Evolutionary conservation across 2,113 vertebrate genomes (phyloP), one percentile per base, ranked within the genome.

Genomic region (Pedionomus torquatus): DNA sequence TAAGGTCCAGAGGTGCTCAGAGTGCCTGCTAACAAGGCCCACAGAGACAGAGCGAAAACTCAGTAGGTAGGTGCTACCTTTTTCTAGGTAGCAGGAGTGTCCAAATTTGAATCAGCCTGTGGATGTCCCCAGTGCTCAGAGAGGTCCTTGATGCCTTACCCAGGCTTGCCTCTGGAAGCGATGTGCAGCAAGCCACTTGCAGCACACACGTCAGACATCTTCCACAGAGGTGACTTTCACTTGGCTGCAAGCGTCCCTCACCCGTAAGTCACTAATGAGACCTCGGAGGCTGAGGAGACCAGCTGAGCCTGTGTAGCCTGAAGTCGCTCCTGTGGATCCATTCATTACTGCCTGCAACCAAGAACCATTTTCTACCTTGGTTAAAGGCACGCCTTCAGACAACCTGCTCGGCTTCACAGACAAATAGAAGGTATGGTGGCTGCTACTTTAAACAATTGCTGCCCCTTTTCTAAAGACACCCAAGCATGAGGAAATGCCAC

Each of bases 51-150:
- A 74, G 33, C n/a, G 23, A 33, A 25, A 81, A 76, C 66, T 41
- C 2, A 0, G 33, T 75, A 60, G 30, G 26, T 52, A 55, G 44
- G 31, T 84, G 69, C 48, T 64, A 10, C 0, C 0, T 78, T 70
- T 75, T 77, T 76, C 49, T 23, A 63, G 51, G 52, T 21, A 63
- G n/a, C 48, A 72, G 54, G 26, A 69, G 10, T 57, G 33, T 69
- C 35, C 0, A 1, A 44, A 68, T 71, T 65, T 68, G 33, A 90
- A 79, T 76, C 52, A 79, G 28, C 31, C 23, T 79, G 54, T 24
- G 87, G 49, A 46, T 65, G 21, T 83, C 41, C 54, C 46, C 17
- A 35, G 28, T 65, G 52, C 25, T 84, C 1, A 1, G 30, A 25
- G 55, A 81, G 60, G 31, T 81, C 39, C 44, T 57, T 44, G 24